These are phyloP conservation scores for Sitophilus oryzae DNA, from an alignment of 1,140 invertebrate species.

Conservation along the genomic window DNA sequence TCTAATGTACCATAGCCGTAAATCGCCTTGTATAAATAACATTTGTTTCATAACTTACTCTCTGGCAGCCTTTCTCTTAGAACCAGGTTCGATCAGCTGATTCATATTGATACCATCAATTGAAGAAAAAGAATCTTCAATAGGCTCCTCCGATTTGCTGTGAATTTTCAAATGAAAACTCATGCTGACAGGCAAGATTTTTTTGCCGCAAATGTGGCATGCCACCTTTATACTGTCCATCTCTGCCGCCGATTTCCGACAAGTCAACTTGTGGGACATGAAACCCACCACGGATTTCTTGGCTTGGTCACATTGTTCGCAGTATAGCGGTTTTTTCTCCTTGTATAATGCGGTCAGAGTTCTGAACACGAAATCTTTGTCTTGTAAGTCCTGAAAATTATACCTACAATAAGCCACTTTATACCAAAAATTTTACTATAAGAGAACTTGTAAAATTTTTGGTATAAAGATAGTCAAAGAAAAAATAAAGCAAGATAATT, in stretches of 20 bases:
- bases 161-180: slow-evolving; percentile 28
- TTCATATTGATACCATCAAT: slow-evolving; percentile 7
- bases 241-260: slow-evolving; percentile 55
- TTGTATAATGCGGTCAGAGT: slow-evolving; percentile 33
- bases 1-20: too few species aligned
- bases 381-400: slow-evolving; percentile 34
- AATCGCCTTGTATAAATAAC: too few species aligned
- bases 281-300: slow-evolving; percentile 57
- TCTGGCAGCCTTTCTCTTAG: slow-evolving; percentile 30
- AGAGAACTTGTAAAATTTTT: too few species aligned
- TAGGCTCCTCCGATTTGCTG: slow-evolving; percentile 1
- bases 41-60: slow-evolving; percentile 23
- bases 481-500: too few species aligned
- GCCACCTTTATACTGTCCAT: slow-evolving; percentile 45
- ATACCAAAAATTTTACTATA: too few species aligned
- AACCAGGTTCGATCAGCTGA: not conserved
- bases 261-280: slow-evolving; percentile 56
- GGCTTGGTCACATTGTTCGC: slow-evolving; percentile 50
- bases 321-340: slow-evolving; percentile 46
- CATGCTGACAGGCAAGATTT: slow-evolving; percentile 55
- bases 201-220: slow-evolving; percentile 52
- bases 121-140: not conserved
- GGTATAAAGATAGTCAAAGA: too few species aligned
- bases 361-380: slow-evolving; percentile 29
- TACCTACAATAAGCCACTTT: not conserved